phyloP scores from a whole-genome alignment of 2,888 invertebrate species.

The Serripes groenlandicus region DNA sequence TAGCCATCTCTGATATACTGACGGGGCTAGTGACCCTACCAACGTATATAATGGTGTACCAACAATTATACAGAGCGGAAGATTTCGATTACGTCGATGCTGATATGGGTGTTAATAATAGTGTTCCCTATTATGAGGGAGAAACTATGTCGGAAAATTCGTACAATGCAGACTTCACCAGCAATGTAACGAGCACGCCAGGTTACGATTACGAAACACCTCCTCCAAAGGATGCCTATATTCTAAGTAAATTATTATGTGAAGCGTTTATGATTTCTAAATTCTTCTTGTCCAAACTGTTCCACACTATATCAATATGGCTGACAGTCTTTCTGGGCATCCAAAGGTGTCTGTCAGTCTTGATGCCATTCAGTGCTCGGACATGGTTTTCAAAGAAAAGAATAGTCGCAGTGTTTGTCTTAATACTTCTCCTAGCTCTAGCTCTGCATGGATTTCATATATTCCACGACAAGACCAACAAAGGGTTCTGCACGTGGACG shows the following conservation, averaged over 20 bases:
- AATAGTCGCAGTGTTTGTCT: neutral
- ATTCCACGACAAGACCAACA: conserved; percentile 7
- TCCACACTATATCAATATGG: conserved; percentile 67
- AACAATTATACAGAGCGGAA: neutral
- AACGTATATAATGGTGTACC: conserved; percentile 35
- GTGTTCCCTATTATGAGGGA: neutral
- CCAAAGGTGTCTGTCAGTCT: conserved; percentile 50
- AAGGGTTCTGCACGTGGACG: conserved; percentile 36
- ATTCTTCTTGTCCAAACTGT: conserved; percentile 55
- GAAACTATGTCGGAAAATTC: neutral
- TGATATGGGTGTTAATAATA: neutral
- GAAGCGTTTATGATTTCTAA: conserved; percentile 47
- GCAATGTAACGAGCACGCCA: neutral
- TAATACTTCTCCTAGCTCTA: conserved; percentile 24
- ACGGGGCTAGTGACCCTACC: too few species aligned
- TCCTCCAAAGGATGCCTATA: neutral
- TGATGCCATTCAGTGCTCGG: conserved; percentile 25
- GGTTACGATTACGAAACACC: neutral
- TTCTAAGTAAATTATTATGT: conserved; percentile 25
- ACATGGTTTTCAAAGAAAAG: conserved; percentile 14
- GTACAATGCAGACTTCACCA: neutral
- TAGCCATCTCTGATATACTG: too few species aligned
- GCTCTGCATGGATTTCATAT: conserved; percentile 36
- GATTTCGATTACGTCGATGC: neutral
- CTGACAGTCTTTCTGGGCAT: conserved; percentile 65